Conservation (phyloP, 2,888 invertebrate genomes). For the Agrotis segetum region DNA sequence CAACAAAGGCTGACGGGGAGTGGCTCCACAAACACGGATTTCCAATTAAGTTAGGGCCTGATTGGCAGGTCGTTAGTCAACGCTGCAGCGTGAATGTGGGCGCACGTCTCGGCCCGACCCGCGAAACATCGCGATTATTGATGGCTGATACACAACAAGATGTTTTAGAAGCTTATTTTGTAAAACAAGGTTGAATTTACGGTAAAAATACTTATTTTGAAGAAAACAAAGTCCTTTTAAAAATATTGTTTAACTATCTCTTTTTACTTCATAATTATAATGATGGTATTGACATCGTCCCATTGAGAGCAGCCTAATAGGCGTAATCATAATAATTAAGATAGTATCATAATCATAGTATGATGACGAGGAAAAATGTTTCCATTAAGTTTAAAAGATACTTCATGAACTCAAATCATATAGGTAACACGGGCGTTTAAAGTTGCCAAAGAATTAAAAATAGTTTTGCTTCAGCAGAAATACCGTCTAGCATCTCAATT, state of each 20-base stretch:
- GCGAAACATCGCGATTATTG: slow-evolving; percentile 72
- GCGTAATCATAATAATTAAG: too few species aligned
- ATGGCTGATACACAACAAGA: slow-evolving; percentile 69
- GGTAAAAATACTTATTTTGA: slow-evolving; percentile 1
- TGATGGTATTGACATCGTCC: too few species aligned
- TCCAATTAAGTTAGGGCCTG: slow-evolving; percentile 90
- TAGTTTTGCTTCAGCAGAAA: not conserved
- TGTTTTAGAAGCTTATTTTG: slow-evolving; percentile 57
- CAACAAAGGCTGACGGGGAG: slow-evolving; percentile 85
- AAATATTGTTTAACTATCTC: too few species aligned
- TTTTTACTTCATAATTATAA: too few species aligned
- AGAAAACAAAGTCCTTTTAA: too few species aligned
- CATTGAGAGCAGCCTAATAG: too few species aligned
- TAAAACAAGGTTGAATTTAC: slow-evolving; percentile 30
- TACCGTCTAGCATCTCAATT: not conserved
- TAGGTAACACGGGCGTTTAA: too few species aligned
- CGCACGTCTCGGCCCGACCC: slow-evolving; percentile 69
- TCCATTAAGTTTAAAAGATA: too few species aligned
- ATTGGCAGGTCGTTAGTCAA: slow-evolving; percentile 91
- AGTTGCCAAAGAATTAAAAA: too few species aligned
- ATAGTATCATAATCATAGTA: too few species aligned
- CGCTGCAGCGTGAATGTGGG: slow-evolving; percentile 84
- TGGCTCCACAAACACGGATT: slow-evolving; percentile 90
- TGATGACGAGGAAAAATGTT: too few species aligned
- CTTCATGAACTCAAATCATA: too few species aligned